phyloP scores from a whole-genome alignment of 2,888 invertebrate genomes.

The Tenodera sinensis region DNA sequence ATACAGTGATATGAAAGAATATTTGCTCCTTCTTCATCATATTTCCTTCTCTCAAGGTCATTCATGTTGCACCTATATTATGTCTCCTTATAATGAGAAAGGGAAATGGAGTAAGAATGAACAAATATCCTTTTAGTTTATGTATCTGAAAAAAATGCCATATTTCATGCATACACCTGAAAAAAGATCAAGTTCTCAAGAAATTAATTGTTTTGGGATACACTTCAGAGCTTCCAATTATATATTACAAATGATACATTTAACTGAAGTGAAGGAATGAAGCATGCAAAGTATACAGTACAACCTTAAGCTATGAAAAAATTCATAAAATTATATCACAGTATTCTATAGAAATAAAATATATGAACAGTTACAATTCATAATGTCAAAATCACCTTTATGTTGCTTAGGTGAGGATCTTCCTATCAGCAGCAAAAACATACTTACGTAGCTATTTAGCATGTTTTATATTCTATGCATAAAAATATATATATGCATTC shows the following conservation, averaged over 20 bases:
- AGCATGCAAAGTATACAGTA: conserved; percentile 24
- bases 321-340: conserved; percentile 25
- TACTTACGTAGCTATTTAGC: neutral
- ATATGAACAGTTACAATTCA: neutral
- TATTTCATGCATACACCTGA: neutral
- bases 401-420: conserved; percentile 5
- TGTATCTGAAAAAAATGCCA: neutral
- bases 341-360: conserved; percentile 23
- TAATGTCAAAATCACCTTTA: neutral
- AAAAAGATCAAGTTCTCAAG: neutral
- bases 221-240: neutral
- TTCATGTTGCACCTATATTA: conserved; percentile 25
- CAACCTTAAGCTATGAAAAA: conserved; percentile 18
- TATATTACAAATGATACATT: conserved; percentile 5
- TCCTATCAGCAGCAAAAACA: neutral
- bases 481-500: neutral
- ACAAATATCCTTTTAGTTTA: neutral
- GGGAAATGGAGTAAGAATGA: neutral
- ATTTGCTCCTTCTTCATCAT: neutral
- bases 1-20: neutral
- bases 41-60: neutral
- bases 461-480: neutral
- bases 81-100: neutral
- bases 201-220: neutral
- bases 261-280: conserved; percentile 17